These are phyloP conservation scores for Hypotaenidia okinawae DNA, from an alignment of 2,797 vertebrate genomes.

Conservation along the genomic window DNA sequence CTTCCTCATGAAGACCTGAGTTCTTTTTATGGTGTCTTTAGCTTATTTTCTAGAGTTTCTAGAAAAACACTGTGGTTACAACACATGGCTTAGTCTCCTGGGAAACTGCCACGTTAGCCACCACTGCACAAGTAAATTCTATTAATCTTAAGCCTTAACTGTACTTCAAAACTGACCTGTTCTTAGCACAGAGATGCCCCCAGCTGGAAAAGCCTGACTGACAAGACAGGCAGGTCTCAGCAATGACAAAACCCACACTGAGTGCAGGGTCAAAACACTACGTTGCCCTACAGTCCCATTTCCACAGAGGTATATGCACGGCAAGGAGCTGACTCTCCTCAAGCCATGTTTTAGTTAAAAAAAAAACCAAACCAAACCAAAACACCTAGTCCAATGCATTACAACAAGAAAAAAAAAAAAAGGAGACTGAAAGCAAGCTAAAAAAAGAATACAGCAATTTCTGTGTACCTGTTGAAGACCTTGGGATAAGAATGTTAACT, in stretches of 20 bases:
- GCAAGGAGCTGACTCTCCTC: not conserved
- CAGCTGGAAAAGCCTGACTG: not conserved
- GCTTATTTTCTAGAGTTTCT: not conserved
- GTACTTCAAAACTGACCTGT: not conserved
- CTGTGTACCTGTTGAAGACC: not conserved
- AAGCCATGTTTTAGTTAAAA: not conserved
- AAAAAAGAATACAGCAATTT: not conserved
- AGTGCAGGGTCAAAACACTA: not conserved
- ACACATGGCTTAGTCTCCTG: not conserved
- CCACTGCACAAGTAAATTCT: not conserved
- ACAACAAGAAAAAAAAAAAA: not conserved
- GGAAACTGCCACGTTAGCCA: not conserved
- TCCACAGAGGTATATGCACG: not conserved
- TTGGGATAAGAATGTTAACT: not conserved
- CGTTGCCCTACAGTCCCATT: not conserved
- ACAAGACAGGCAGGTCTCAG: not conserved
- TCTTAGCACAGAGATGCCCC: not conserved
- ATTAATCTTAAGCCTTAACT: not conserved
- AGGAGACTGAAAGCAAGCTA: not conserved
- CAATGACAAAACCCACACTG: fast-evolving
- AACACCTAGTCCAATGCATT: not conserved
- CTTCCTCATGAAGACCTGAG: not conserved
- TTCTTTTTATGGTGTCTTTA: not conserved
- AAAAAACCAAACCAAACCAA: not conserved
- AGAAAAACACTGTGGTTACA: not conserved